phyloP scores from a whole-genome alignment of 2,113 vertebrate species.

The Cebus imitator region DNA sequence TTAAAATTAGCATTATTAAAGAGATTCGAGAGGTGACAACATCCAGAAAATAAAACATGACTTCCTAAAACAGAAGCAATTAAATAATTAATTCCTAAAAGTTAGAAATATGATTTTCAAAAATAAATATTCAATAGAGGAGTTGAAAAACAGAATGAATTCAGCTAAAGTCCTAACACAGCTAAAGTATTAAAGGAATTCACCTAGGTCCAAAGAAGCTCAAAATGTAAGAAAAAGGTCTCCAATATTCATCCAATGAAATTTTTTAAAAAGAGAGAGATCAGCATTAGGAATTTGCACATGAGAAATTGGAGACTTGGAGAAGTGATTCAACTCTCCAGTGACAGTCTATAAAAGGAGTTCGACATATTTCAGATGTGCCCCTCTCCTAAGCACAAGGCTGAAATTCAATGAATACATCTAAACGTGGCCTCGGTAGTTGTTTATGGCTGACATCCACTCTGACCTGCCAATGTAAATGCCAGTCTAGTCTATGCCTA shows the following conservation, averaged over 20 bases:
- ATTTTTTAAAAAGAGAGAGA: neutral
- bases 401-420: neutral
- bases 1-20: neutral
- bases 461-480: neutral
- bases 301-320: neutral
- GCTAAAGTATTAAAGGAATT: neutral
- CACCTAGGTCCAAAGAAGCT: neutral
- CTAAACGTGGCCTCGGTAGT: neutral
- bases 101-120: neutral
- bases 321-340: neutral
- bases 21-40: neutral
- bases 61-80: neutral
- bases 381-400: neutral
- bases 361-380: neutral
- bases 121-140: neutral
- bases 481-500: neutral
- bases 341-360: neutral
- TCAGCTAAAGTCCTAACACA: neutral
- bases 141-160: neutral
- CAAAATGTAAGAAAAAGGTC: neutral
- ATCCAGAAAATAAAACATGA: constrained; percentile 17
- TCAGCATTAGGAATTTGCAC: neutral
- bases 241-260: neutral
- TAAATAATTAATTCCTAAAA: neutral
- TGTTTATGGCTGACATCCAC: neutral